A percentile compares a stretch with the other conserved stretches of the same genome.
Conservation (phyloP, 2,888 invertebrate species). For the Diachrysia chrysitis region DNA sequence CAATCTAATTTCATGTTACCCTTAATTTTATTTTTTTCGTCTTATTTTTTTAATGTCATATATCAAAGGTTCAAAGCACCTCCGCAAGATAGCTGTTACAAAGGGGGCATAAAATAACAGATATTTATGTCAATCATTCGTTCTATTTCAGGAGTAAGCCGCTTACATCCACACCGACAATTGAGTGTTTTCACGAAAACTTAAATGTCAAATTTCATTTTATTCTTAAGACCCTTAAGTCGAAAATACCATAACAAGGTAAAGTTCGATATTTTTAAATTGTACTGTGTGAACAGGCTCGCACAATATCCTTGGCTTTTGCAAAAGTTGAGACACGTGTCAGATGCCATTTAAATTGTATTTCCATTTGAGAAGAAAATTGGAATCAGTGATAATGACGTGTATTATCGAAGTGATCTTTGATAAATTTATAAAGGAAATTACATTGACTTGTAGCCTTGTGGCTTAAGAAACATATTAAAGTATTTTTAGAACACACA, state of each 20-base stretch:
- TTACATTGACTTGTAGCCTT: not conserved
- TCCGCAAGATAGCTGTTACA: slow-evolving; percentile 13
- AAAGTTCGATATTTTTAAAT: slow-evolving; percentile 44
- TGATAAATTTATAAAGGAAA: not conserved
- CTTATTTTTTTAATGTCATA: not conserved
- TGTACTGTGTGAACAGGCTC: slow-evolving; percentile 40
- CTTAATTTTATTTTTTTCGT: not conserved
- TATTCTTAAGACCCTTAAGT: not conserved
- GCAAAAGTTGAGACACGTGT: slow-evolving; percentile 46
- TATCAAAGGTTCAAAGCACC: not conserved
- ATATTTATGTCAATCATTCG: slow-evolving; percentile 44
- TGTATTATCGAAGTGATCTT: not conserved
- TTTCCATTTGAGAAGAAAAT: slow-evolving; percentile 35
- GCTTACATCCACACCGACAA: slow-evolving; percentile 47
- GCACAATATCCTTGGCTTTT: slow-evolving; percentile 38
- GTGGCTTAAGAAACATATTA: not conserved
- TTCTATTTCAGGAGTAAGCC: slow-evolving; percentile 48
- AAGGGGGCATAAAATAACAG: slow-evolving; percentile 48
- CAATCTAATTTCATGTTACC: not conserved
- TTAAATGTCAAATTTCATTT: slow-evolving; percentile 5
- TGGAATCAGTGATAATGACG: slow-evolving; percentile 19
- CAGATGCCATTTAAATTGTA: slow-evolving; percentile 35
- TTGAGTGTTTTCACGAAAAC: slow-evolving; percentile 11
- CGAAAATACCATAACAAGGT: slow-evolving; percentile 16
- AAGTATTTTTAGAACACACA: not conserved